Percentiles rank a stretch among this genome's conserved stretches.
These are phyloP conservation scores for Coenobita brevimanus DNA, from an alignment of 1,140 invertebrate species.

Conservation along the genomic window DNA sequence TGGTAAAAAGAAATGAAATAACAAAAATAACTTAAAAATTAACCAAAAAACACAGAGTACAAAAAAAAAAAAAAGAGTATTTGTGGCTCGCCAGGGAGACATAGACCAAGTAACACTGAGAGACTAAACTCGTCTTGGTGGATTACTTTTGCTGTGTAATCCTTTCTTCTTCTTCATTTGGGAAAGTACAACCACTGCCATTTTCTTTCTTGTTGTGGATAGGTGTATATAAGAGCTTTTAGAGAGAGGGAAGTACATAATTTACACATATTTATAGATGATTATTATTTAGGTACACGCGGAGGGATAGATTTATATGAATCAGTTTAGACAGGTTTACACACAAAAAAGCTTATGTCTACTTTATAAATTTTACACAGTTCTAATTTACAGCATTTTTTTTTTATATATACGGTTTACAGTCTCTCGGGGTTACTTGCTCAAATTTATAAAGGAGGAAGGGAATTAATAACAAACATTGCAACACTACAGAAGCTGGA, in stretches of 20 bases:
- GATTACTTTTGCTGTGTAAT: background rate
- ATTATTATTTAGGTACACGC: slow-evolving; percentile 29
- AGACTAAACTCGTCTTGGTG: slow-evolving; percentile 45
- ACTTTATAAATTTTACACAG: slow-evolving; percentile 41
- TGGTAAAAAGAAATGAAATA: too few relatives aligned
- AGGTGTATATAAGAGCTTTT: too few relatives aligned
- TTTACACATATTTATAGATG: slow-evolving; percentile 13
- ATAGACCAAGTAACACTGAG: slow-evolving; percentile 66
- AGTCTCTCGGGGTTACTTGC: slow-evolving; percentile 67
- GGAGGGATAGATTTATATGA: slow-evolving; percentile 8
- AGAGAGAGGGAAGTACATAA: background rate
- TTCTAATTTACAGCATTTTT: slow-evolving; percentile 63
- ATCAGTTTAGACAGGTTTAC: slow-evolving; percentile 56
- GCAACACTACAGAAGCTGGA: slow-evolving; percentile 9
- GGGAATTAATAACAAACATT: slow-evolving; percentile 19
- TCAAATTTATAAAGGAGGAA: slow-evolving; percentile 31
- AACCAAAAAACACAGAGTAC: too few relatives aligned
- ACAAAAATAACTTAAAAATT: too few relatives aligned
- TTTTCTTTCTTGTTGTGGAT: background rate
- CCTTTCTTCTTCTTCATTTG: background rate
- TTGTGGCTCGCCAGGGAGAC: background rate
- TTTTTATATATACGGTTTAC: slow-evolving; percentile 46
- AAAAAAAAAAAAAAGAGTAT: too few relatives aligned
- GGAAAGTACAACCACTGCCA: slow-evolving; percentile 13
- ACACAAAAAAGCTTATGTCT: slow-evolving; percentile 54